phyloP scores from a whole-genome alignment of 2,888 invertebrate species.

The Rhogogaster chlorosoma region DNA sequence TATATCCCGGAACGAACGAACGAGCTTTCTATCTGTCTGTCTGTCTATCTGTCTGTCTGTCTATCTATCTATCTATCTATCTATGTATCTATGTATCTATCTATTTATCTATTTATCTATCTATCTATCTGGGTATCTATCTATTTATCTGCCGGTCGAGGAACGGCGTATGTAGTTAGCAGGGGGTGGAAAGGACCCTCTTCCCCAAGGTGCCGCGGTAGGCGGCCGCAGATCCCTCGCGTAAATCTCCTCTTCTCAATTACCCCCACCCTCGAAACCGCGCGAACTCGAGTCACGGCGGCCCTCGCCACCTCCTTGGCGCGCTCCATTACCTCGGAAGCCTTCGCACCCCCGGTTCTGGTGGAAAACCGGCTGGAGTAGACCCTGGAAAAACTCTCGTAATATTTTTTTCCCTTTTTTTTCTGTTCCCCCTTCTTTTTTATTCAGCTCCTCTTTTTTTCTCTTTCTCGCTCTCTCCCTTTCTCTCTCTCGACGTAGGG shows the following conservation, averaged over 20 bases:
- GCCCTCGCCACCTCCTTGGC: constrained; percentile 55
- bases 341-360: constrained; percentile 55
- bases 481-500: constrained; percentile 52
- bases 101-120: constrained; percentile 26
- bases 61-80: constrained; percentile 30
- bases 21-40: constrained; percentile 7
- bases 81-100: constrained; percentile 36
- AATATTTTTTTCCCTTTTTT: constrained; percentile 31
- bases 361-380: constrained; percentile 49
- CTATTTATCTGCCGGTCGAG: constrained; percentile 45
- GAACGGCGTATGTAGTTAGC: constrained; percentile 39
- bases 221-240: constrained; percentile 57
- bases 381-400: constrained; percentile 50
- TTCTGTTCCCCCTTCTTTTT: background rate
- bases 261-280: constrained; percentile 65
- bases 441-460: background rate
- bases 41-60: constrained; percentile 33
- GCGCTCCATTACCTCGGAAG: constrained; percentile 51
- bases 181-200: constrained; percentile 13
- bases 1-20: constrained; percentile 7
- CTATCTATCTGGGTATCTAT: constrained; percentile 25
- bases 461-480: constrained; percentile 53
- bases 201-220: constrained; percentile 44
- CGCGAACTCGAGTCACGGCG: constrained; percentile 50
- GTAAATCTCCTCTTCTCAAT: constrained; percentile 78